Evolutionary conservation across 1,140 invertebrate species (phyloP), one percentile per base, ranked within the genome.

Genomic region (Chelonus insularis): DNA sequence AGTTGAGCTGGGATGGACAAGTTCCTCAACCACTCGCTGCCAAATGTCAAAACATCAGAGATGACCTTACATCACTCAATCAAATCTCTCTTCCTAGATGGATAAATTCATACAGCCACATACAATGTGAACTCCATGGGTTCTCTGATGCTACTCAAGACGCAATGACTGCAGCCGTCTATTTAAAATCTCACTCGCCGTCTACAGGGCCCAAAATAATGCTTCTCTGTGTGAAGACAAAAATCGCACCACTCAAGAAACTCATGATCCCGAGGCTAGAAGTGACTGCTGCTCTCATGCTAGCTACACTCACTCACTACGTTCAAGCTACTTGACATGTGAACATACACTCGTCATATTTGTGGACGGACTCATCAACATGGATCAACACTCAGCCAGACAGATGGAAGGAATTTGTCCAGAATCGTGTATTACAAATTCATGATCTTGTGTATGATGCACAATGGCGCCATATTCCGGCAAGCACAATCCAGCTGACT

Each of bases 351-450:
- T 3, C 29, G 14, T 23, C 41, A 8, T 25, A 48, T 66, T 9
- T 64, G 43, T 67, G 55, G 60, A 61, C 51, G 5, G 65, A 72
- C 50, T 71, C 68, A n/a, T 36, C 43, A 5, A 34, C 18, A 9
- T 66, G 60, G 65, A 20, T 69, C 18, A 37, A 50, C 0, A 4
- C 29, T 0, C 32, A 57, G 6, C 8, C 56, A 16, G 6, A 20
- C 0, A 18, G 41, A 0, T 57, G 56, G 25, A 67, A 61, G 16
- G 41, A 54, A 7, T 60, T 60, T 41, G 68, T 80, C 3, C 69
- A 68, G 5, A 83, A 82, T 62, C 57, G 81, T 52, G 73, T 81
- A 4, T 48, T 68, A 23, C 68, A 75, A 56, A 81, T 81, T 23
- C 64, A 66, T 68, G 34, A 62, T 65, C 12, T 9, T 14, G 21